Evolutionary conservation across 2,113 vertebrate genomes (phyloP), one percentile per base, ranked within the genome.

Genomic region (Solenodon paradoxus): DNA sequence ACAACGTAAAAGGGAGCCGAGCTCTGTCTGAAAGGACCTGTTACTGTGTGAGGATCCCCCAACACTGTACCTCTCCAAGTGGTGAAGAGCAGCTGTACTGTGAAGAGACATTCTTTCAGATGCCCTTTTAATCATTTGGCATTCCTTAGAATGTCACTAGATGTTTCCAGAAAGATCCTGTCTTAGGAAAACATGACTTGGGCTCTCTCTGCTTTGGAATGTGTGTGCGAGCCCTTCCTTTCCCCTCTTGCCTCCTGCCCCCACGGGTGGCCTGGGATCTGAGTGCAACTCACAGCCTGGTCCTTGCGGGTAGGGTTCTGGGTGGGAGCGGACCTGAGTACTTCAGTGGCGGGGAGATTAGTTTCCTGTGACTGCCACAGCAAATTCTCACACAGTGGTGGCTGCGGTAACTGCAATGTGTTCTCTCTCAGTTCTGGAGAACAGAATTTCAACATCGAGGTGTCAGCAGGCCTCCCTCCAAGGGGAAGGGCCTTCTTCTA

Each of bases 131-230:
- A 93, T 94, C 78, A 86, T 57, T 91, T 83, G 17, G 3, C 96
- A 93, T 75, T 97, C 92, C 53, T 97, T 95, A 89, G 86, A 88
- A 42, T 93, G 72, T 94, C 88, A 84, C 26, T 79, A 85, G 71
- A 35, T 83, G 51, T 97, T 97, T 98, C 96, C 80, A 97, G 75
- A 90, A 97, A 59, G 69, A 96, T 35, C 17, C 9, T 68, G 40
- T 84, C 78, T 97, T 96, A n/a, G 55, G 88, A 95, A 87, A 97
- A 92, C 81, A 82, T 40, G 42, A 51, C 95, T 13, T 47, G 53
- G 47, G 1, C 55, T 77, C n/a, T 77, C n/a, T 97, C 85, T 49
- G 45, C 72, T 95, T 96, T 38, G n/a, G 16, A 90, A 17, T 20
- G 19, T 71, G 12, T 35, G 7, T 66, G 30, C n/a, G 47, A 79